Percentiles rank a stretch among this genome's conserved stretches.
phyloP scores from a whole-genome alignment of 2,888 invertebrate species.

The Allygus modestus region DNA sequence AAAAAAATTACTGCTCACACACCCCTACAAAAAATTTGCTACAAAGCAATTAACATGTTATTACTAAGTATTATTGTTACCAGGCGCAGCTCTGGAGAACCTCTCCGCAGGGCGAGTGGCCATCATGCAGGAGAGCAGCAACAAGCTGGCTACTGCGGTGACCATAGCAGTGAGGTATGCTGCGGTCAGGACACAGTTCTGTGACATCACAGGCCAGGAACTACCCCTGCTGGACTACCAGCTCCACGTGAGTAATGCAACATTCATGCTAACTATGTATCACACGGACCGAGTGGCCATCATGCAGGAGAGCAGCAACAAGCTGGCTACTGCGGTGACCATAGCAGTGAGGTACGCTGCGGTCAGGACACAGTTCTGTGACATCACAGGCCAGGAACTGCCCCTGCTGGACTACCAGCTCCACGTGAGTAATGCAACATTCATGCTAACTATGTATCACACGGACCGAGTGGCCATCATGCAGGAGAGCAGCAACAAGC shows the following conservation, averaged over 20 bases:
- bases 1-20: no score
- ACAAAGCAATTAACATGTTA: no score
- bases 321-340: constrained; percentile 84
- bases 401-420: constrained; percentile 95
- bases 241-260: constrained; percentile 80
- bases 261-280: no score
- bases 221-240: constrained; percentile 95
- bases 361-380: constrained; percentile 91
- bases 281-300: constrained; percentile 91
- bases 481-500: constrained; percentile 75
- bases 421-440: constrained; percentile 79
- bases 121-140: constrained; percentile 74
- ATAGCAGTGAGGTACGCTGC: constrained; percentile 94
- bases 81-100: constrained; percentile 85
- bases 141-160: constrained; percentile 83
- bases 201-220: constrained; percentile 82
- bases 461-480: constrained; percentile 89
- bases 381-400: constrained; percentile 81
- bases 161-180: constrained; percentile 93
- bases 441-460: no score
- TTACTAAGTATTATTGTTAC: no score
- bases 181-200: constrained; percentile 91
- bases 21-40: no score
- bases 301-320: constrained; percentile 75
- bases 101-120: constrained; percentile 86